Base-by-base conservation (phyloP, 2,888 invertebrate species). In the Dysmachus trigonus region DNA sequence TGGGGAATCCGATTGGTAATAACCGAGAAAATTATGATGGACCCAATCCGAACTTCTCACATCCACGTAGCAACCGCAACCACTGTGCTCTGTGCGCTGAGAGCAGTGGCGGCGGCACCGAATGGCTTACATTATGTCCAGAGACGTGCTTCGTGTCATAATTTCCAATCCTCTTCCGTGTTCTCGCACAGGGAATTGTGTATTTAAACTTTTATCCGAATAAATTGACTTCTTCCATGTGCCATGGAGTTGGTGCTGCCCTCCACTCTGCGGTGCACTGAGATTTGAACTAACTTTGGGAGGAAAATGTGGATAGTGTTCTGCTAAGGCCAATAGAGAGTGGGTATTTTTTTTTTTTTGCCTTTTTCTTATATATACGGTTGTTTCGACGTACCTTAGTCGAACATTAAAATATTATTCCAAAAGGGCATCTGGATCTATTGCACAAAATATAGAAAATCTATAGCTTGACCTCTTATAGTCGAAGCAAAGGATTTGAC, bases 81-180 rank as follows among this genome's bases (percentile, higher is more conserved):
- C 79, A 27, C 79, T 31, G 15, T 74, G 18, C 72, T 27, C 72
- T 47, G 71, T 74, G 18, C 72, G 72, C 72, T 47, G 71, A 72
- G 31, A 30, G 31, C 71, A 72, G 8, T 31, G 8, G 13, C n/a
- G 8, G 13, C n/a, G 31, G 51, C 22, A 30, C n/a, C 30, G 79
- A 51, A 51, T 51, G 30, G 79, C 31, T 79, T 31, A 53, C 30
- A 81, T 81, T 81, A 81, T 31, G 47, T 22, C 81, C 81, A 81
- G 81, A 81, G 81, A 81, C 81, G 81, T 81, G 81, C 81, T 62
- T 18, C 27, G 81, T 81, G 33, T 81, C 81, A 53, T 33, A 53
- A 81, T 81, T 53, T 81, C 81, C n/a, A 30, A 81, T 81, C 33
- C 30, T 62, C n/a, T 62, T 33, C 53, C 15, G n/a, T 22, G 31